phyloP scores from a whole-genome alignment of 2,797 vertebrate species.

The Argyrosomus regius region DNA sequence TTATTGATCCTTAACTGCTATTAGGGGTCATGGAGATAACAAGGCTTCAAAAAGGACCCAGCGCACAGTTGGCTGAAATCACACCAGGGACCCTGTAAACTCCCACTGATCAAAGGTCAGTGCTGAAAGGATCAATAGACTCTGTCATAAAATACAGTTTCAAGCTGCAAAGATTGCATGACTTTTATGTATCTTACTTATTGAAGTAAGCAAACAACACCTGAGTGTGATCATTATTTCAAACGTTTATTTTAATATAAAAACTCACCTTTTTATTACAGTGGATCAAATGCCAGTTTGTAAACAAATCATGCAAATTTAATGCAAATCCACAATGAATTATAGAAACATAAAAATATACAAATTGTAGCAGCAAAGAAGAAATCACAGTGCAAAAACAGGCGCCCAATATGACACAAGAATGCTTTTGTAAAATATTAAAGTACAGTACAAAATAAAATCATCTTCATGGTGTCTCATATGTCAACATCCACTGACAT shows the following conservation, averaged over 20 bases:
- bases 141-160: conserved; percentile 28
- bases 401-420: conserved; percentile 12
- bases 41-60: conserved; percentile 35
- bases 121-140: conserved; percentile 37
- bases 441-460: conserved; percentile 27
- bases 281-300: conserved; percentile 37
- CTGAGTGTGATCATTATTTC: neutral
- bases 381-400: conserved; percentile 26
- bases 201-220: neutral
- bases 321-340: conserved; percentile 52
- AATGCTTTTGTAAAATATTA: conserved; percentile 40
- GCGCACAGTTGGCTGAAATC: conserved; percentile 27
- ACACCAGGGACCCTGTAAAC: conserved; percentile 57
- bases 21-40: conserved; percentile 30
- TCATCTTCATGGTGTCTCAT: conserved; percentile 43
- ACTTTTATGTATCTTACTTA: conserved; percentile 1
- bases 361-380: conserved; percentile 12
- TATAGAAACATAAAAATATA: conserved; percentile 35
- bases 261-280: conserved; percentile 14
- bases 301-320: conserved; percentile 58
- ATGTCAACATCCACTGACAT: conserved; percentile 64
- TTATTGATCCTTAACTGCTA: conserved; percentile 50
- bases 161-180: neutral
- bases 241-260: neutral
- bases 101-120: conserved; percentile 50